A percentile compares a stretch with the other conserved stretches of the same genome.
Conservation (phyloP, 1,140 invertebrate species). For the Halesus radiatus region DNA sequence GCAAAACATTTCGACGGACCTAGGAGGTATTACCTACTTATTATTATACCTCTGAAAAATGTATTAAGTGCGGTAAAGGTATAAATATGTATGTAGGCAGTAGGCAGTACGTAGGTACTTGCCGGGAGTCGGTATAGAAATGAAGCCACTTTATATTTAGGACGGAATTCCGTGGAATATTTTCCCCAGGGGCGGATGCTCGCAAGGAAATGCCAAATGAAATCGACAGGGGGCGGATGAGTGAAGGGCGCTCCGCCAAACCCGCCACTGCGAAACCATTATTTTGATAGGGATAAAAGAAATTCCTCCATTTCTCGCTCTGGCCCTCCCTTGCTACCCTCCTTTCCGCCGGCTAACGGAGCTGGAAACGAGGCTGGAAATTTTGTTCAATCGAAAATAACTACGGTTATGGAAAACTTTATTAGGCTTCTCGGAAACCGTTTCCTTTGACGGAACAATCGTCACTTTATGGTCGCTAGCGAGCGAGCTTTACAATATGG, state of each 20-base stretch:
- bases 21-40: no score
- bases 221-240: slow-evolving; percentile 38
- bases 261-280: slow-evolving; percentile 32
- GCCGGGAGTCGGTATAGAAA: neutral
- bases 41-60: no score
- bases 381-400: slow-evolving; percentile 28
- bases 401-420: slow-evolving; percentile 25
- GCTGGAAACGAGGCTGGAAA: neutral
- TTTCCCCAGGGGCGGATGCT: slow-evolving; percentile 21
- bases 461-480: neutral
- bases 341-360: neutral
- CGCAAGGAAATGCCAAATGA: slow-evolving; percentile 34
- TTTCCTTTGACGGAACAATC: neutral
- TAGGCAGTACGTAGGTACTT: no score
- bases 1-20: no score
- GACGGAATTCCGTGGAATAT: slow-evolving; percentile 13
- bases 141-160: slow-evolving; percentile 19
- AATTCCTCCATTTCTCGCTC: slow-evolving; percentile 12
- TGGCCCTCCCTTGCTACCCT: neutral
- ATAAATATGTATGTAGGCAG: no score
- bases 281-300: slow-evolving; percentile 31
- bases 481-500: neutral
- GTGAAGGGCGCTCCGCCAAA: slow-evolving; percentile 2
- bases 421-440: slow-evolving; percentile 17
- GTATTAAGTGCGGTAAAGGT: no score